Conservation (phyloP, 2,113 vertebrate species). For the Notarius quadriscutis region DNA sequence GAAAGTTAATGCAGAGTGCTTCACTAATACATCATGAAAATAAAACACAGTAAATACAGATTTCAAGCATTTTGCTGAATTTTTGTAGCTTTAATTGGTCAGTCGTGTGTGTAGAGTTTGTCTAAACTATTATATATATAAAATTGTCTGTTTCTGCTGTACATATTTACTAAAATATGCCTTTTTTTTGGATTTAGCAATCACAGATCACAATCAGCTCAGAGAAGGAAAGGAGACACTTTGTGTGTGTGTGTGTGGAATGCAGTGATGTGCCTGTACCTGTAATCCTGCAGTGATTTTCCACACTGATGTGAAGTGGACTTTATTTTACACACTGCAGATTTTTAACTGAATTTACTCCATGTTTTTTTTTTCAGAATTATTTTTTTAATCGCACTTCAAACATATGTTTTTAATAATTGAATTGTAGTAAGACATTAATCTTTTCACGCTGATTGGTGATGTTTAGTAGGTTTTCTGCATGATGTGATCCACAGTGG, state of each 20-base stretch:
- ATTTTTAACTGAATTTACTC: background rate
- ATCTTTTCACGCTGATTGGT: background rate
- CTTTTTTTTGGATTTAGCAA: background rate
- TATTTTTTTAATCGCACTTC: background rate
- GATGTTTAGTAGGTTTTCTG: background rate
- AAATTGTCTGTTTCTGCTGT: background rate
- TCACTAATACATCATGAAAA: background rate
- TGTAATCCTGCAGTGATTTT: slow-evolving; percentile 47
- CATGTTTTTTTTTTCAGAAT: background rate
- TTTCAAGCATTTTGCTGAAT: background rate
- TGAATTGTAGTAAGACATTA: background rate
- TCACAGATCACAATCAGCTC: background rate
- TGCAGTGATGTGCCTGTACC: slow-evolving; percentile 55
- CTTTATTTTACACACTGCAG: background rate
- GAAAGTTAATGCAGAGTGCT: background rate
- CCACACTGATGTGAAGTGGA: background rate
- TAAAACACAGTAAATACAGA: too few species aligned
- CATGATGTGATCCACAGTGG: background rate
- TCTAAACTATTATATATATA: background rate
- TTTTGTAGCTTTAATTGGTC: background rate
- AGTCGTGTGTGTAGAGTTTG: background rate
- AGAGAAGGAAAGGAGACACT: background rate
- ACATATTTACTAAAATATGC: background rate
- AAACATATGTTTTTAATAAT: background rate
- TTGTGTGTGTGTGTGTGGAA: slow-evolving; percentile 43